phyloP scores from a whole-genome alignment of 2,113 vertebrate species.

The Zosterops lateralis region DNA sequence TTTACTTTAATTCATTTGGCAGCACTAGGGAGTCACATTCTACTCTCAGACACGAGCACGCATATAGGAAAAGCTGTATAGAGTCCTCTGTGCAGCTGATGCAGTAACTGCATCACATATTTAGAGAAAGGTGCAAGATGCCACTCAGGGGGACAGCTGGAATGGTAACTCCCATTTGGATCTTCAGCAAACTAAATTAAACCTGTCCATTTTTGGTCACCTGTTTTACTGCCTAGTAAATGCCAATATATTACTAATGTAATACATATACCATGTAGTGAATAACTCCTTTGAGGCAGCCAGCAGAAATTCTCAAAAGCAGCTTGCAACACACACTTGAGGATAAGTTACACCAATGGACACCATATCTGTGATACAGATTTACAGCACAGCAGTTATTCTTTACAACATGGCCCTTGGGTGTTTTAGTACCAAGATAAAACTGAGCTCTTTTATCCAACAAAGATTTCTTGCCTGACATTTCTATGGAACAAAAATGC shows the following conservation, averaged over 20 bases:
- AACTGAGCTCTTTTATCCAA: neutral
- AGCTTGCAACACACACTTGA: neutral
- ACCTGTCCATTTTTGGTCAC: neutral
- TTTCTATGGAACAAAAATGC: neutral
- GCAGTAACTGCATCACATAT: neutral
- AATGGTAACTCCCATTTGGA: neutral
- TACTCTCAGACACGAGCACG: neutral
- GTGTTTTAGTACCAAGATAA: neutral
- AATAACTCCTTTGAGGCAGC: neutral
- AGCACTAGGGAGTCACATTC: neutral
- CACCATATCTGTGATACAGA: neutral
- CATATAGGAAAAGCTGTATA: neutral
- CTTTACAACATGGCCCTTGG: neutral
- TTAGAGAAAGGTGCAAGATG: neutral
- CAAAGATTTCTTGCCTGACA: neutral
- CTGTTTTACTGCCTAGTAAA: neutral
- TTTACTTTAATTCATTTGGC: neutral
- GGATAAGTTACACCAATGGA: neutral
- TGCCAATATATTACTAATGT: neutral
- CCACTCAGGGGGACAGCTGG: neutral
- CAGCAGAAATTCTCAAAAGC: neutral
- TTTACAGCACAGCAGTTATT: neutral
- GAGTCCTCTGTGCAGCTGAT: neutral
- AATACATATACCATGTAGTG: neutral
- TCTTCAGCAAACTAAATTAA: neutral